These are phyloP conservation scores for Muntiacus reevesi DNA, from an alignment of 2,113 vertebrate genomes.

Conservation along the genomic window DNA sequence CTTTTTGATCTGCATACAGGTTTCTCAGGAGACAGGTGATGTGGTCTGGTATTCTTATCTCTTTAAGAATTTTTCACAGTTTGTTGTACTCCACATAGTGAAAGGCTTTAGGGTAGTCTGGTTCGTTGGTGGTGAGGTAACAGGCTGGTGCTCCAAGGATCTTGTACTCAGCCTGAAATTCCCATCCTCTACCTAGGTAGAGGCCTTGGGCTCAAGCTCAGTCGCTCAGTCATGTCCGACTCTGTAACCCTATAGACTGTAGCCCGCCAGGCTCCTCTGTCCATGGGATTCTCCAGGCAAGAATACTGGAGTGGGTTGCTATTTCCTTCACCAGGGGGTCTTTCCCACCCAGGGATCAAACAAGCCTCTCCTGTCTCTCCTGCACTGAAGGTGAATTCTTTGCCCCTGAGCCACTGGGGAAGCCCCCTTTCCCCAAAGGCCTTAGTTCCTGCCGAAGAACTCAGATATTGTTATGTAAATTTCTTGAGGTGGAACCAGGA, in stretches of 20 bases:
- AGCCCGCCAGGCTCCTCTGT: background rate
- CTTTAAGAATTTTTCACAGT: no score
- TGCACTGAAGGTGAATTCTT: background rate
- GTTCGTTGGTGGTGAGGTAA: background rate
- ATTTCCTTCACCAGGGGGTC: background rate
- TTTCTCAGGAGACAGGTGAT: no score
- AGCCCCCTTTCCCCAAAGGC: background rate
- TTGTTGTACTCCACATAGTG: no score
- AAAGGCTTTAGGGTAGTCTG: no score
- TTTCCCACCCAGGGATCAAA: background rate
- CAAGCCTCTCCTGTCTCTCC: background rate
- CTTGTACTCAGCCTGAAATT: background rate
- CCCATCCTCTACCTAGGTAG: background rate
- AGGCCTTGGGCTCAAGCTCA: background rate
- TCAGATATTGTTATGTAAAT: background rate
- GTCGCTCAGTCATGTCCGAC: fast-evolving
- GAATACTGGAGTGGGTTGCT: background rate
- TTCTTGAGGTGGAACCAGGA: background rate
- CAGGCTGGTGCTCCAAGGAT: background rate
- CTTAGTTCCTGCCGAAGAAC: background rate
- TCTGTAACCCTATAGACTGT: background rate
- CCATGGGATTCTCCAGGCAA: background rate
- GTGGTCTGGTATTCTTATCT: no score
- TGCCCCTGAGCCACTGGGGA: background rate
- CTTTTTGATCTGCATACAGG: no score